phyloP scores from a whole-genome alignment of 2,797 vertebrate genomes.

The Pseudomugil gertrudae region DNA sequence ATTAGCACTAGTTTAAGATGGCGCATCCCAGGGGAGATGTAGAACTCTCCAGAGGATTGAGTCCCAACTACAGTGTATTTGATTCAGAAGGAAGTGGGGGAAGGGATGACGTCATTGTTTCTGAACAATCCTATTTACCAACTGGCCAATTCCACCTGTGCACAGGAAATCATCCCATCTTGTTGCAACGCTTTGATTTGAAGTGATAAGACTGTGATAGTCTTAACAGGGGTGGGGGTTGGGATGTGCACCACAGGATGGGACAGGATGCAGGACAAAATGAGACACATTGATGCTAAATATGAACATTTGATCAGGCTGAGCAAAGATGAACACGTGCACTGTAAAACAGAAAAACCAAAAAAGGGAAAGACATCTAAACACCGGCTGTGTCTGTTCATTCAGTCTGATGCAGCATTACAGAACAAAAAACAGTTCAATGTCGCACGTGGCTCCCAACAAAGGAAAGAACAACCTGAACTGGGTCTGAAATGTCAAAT shows the following conservation, averaged over 20 bases:
- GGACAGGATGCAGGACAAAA: background rate
- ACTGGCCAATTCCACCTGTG: background rate
- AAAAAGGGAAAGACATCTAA: conserved; percentile 1
- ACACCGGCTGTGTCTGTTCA: conserved; percentile 21
- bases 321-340: background rate
- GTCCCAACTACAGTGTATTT: conserved; percentile 22
- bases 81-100: conserved; percentile 8
- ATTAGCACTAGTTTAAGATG: conserved; percentile 13
- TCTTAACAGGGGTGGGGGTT: background rate
- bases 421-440: conserved; percentile 16
- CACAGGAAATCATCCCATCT: conserved; percentile 13
- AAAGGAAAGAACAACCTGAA: conserved; percentile 24
- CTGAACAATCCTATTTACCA: conserved; percentile 3
- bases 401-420: conserved; percentile 9
- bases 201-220: background rate
- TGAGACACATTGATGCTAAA: background rate
- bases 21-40: conserved; percentile 23
- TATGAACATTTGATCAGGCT: conserved; percentile 1
- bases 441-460: conserved; percentile 6
- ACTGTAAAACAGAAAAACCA: background rate
- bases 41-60: conserved; percentile 24
- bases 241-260: background rate
- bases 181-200: background rate
- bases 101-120: conserved; percentile 27
- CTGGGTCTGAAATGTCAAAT: conserved; percentile 10